Evolutionary conservation across 2,797 vertebrate species (phyloP).

Genomic region (Lutjanus campechanus): DNA sequence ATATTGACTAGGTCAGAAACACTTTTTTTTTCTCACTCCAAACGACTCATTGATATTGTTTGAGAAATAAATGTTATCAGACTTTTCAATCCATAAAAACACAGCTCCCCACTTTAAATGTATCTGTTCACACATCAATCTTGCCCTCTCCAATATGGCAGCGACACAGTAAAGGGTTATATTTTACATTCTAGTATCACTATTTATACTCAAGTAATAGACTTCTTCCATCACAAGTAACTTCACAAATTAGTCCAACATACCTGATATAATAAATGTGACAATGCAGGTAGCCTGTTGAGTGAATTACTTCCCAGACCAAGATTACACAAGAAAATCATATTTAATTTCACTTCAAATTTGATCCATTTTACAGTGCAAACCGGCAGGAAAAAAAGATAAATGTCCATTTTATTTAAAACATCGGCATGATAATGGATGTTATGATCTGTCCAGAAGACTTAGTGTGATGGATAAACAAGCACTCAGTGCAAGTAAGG

Average conservation of each 20-base stretch:
- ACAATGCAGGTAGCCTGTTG: neutral
- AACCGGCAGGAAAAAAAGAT: conserved; percentile 30
- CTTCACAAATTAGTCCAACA: neutral
- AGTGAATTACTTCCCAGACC: conserved; percentile 27
- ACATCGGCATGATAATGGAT: conserved; percentile 32
- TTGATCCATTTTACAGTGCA: conserved; percentile 66
- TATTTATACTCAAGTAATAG: neutral
- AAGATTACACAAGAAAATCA: conserved; percentile 48
- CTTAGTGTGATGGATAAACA: conserved; percentile 24
- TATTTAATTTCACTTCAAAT: conserved; percentile 69
- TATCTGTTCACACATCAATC: no score
- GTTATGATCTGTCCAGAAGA: conserved; percentile 30
- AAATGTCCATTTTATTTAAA: conserved; percentile 42
- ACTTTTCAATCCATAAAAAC: no score
- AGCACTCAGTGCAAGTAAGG: conserved; percentile 64
- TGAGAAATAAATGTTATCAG: no score
- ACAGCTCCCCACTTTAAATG: no score
- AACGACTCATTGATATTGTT: no score
- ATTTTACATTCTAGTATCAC: neutral
- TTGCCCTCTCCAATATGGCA: no score
- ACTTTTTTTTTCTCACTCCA: no score
- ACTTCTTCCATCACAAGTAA: neutral
- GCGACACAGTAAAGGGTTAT: neutral
- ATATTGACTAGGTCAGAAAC: no score
- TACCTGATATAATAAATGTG: neutral